Evolutionary conservation across 2,113 vertebrate genomes (phyloP).

Genomic region (Scomber japonicus): DNA sequence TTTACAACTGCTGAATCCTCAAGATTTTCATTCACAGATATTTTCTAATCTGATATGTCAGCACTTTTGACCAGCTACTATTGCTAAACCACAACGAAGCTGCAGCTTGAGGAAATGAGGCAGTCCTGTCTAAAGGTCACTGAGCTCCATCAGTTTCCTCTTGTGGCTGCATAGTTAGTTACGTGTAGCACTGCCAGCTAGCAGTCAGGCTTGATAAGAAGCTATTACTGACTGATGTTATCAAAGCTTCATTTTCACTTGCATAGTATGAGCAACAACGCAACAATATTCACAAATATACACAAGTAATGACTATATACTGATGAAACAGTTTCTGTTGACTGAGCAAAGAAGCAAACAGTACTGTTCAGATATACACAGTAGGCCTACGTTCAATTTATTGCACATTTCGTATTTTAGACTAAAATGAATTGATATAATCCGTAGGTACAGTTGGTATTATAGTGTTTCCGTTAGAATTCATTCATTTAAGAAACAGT

Average conservation of each 20-base stretch:
- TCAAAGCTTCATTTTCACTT: background rate
- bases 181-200: background rate
- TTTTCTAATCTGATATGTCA: conserved; percentile 47
- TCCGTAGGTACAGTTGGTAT: too few species aligned
- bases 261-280: too few species aligned
- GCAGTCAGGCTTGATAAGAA: background rate
- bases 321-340: too few species aligned
- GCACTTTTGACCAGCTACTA: conserved; percentile 41
- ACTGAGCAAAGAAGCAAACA: too few species aligned
- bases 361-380: too few species aligned
- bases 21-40: background rate
- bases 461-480: too few species aligned
- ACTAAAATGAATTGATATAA: too few species aligned
- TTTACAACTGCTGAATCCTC: conserved; percentile 5
- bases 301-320: too few species aligned
- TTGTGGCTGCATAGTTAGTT: background rate
- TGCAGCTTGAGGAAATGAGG: conserved; percentile 37
- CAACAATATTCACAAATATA: too few species aligned
- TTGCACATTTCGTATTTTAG: too few species aligned
- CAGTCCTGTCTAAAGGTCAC: conserved; percentile 60
- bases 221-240: conserved; percentile 48
- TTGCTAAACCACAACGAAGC: conserved; percentile 21
- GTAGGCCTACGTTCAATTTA: too few species aligned
- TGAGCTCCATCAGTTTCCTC: conserved; percentile 18
- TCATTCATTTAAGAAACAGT: background rate